phyloP scores from a whole-genome alignment of 2,888 invertebrate species.

The Micropterix aruncella region DNA sequence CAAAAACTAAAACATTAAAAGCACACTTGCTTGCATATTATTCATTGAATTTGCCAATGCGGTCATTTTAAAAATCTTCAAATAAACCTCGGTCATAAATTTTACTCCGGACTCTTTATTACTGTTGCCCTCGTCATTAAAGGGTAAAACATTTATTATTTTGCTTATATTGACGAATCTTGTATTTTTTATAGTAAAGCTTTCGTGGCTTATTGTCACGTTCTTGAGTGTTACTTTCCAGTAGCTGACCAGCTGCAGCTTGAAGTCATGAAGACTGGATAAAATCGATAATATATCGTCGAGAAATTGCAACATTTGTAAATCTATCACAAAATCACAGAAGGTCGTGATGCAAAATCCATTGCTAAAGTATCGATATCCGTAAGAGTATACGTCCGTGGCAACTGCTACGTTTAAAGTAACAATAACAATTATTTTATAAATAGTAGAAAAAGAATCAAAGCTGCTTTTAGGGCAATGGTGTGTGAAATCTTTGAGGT shows the following conservation, averaged over 20 bases:
- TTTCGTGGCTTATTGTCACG: too few relatives aligned
- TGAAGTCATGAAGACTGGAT: neutral
- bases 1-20: too few relatives aligned
- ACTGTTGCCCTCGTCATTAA: too few relatives aligned
- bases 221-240: too few relatives aligned
- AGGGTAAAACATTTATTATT: too few relatives aligned
- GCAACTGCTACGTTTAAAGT: too few relatives aligned
- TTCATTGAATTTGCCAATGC: neutral
- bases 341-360: neutral
- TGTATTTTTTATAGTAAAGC: too few relatives aligned
- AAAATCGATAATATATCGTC: neutral
- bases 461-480: too few relatives aligned
- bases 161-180: too few relatives aligned
- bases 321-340: neutral
- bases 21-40: neutral
- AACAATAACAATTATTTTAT: neutral
- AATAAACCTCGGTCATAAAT: neutral
- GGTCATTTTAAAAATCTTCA: neutral
- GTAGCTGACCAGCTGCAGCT: neutral
- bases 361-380: neutral
- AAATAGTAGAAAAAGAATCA: neutral
- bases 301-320: neutral
- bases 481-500: too few relatives aligned
- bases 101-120: too few relatives aligned
- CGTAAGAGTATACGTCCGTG: too few relatives aligned